A percentile compares a stretch with the other conserved stretches of the same genome.
Conservation (phyloP, 2,113 vertebrate genomes). For the Psophia crepitans region DNA sequence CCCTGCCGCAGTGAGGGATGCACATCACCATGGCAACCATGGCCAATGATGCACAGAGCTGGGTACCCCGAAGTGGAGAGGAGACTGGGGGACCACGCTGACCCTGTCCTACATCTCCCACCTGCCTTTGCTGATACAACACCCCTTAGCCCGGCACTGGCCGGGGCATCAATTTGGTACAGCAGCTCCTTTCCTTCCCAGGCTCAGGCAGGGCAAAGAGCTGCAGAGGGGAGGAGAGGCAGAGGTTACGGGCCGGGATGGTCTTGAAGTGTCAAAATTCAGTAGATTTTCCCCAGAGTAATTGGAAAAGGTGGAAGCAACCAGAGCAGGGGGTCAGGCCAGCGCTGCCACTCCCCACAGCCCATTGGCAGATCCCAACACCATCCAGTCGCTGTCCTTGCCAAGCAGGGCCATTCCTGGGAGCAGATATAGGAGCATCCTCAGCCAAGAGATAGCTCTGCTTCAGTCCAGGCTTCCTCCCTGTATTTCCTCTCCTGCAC, state of each 20-base stretch:
- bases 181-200: neutral
- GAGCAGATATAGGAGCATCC: neutral
- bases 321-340: neutral
- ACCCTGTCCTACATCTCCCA: neutral
- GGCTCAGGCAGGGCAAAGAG: neutral
- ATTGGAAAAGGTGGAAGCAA: neutral
- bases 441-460: neutral
- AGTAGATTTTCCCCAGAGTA: neutral
- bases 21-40: slow-evolving; percentile 63
- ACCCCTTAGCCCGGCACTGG: neutral
- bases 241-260: neutral
- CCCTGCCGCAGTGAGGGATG: slow-evolving; percentile 23
- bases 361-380: neutral
- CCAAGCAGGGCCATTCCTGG: neutral
- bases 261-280: neutral
- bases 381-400: accelerated
- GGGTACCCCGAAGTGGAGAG: neutral
- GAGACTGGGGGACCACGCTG: accelerated
- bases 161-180: neutral
- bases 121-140: neutral
- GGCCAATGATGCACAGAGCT: neutral
- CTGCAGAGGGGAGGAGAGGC: neutral
- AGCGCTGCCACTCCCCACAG: accelerated
- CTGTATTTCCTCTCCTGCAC: neutral
- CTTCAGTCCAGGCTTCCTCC: neutral